A percentile compares a stretch with the other conserved stretches of the same genome.
Evolutionary conservation across 2,113 vertebrate species (phyloP).

Genomic region (Perccottus glenii): DNA sequence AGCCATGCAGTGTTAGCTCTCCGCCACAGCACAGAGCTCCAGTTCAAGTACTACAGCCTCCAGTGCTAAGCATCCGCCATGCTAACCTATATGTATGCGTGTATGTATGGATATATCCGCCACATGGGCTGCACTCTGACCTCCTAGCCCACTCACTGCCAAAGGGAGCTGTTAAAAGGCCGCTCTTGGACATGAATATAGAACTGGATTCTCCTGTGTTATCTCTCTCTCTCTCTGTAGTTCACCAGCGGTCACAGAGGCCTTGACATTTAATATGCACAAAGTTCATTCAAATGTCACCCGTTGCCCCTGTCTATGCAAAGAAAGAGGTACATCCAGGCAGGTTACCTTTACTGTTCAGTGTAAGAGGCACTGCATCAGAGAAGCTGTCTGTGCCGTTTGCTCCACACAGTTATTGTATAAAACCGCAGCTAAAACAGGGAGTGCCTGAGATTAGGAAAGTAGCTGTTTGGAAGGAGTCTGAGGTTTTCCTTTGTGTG

Average conservation of each 20-base stretch:
- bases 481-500: constrained; percentile 36
- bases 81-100: constrained; percentile 38
- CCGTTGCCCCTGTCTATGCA: constrained; percentile 11
- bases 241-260: constrained; percentile 40
- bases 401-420: constrained; percentile 8
- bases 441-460: constrained; percentile 44
- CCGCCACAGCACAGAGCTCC: constrained; percentile 32
- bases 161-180: constrained; percentile 19
- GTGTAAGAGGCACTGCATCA: not conserved
- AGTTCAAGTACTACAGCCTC: constrained; percentile 40
- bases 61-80: constrained; percentile 29
- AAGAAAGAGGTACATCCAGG: constrained; percentile 24
- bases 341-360: not conserved
- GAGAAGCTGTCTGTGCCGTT: not conserved
- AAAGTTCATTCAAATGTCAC: constrained; percentile 55
- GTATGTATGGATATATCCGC: constrained; percentile 21
- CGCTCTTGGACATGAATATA: constrained; percentile 5
- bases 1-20: constrained; percentile 42
- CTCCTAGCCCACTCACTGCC: constrained; percentile 17
- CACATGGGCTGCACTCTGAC: constrained; percentile 49
- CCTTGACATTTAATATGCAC: constrained; percentile 49
- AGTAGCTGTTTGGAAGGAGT: constrained; percentile 30
- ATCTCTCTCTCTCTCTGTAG: not conserved
- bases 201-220: not conserved
- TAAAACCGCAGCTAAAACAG: constrained; percentile 44